Conservation (phyloP, 35 echinoderm and acorn worm species). For the Anneissia japonica region DNA sequence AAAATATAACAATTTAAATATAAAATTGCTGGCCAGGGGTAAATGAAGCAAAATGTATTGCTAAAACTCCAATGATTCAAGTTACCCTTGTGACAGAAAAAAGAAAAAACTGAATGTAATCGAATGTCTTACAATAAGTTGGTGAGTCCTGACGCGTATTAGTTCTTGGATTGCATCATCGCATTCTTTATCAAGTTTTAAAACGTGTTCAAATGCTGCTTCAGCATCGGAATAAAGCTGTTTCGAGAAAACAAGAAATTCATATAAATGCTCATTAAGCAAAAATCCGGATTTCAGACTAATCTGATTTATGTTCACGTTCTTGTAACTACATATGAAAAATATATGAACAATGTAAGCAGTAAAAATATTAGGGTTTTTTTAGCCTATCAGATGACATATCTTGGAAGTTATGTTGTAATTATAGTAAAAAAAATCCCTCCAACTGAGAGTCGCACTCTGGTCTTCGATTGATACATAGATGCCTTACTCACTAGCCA, state of each 20-base stretch:
- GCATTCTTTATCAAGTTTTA: constrained; percentile 82
- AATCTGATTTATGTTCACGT: too few species aligned
- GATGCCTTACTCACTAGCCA: too few species aligned
- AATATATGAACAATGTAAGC: neutral
- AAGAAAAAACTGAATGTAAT: too few species aligned
- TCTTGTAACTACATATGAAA: neutral
- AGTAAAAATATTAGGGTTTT: neutral
- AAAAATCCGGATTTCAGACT: too few species aligned
- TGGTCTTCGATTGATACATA: too few species aligned
- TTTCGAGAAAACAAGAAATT: neutral
- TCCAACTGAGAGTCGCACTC: too few species aligned
- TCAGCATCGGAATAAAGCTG: constrained; percentile 82
- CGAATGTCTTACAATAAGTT: constrained; percentile 74
- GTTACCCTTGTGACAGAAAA: too few species aligned
- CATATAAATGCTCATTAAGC: too few species aligned
- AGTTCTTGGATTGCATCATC: constrained; percentile 87
- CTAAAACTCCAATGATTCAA: too few species aligned
- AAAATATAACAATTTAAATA: too few species aligned
- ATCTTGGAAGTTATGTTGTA: neutral
- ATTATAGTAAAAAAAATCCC: neutral
- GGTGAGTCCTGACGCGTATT: constrained; percentile 49
- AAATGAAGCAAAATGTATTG: too few species aligned
- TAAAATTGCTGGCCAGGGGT: too few species aligned
- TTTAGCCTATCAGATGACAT: neutral
- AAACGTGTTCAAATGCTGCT: constrained; percentile 85